These are phyloP conservation scores for Distichodus sexfasciatus DNA, from an alignment of 2,797 vertebrate species.

Conservation along the genomic window DNA sequence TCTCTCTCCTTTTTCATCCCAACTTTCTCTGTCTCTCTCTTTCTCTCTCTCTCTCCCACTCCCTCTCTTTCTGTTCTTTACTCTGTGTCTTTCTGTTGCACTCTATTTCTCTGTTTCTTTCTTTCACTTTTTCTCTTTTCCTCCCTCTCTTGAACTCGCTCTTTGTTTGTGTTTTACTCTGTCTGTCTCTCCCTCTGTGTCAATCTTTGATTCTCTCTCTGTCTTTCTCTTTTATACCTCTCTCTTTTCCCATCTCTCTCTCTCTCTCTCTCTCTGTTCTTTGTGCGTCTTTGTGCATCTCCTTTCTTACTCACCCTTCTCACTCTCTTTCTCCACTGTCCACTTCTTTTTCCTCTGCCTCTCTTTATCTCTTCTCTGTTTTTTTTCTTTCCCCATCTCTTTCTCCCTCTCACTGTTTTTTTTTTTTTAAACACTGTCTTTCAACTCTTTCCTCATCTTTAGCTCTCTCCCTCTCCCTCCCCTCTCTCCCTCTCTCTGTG, in stretches of 20 bases:
- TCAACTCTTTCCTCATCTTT: too few species aligned
- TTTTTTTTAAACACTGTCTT: too few species aligned
- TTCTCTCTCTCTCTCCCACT: not conserved
- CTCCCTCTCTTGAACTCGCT: too few species aligned
- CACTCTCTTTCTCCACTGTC: not conserved
- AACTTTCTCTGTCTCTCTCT: not conserved
- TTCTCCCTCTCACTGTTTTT: too few species aligned
- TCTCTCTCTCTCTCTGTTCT: too few species aligned
- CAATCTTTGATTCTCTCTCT: too few species aligned
- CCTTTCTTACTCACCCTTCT: not conserved
- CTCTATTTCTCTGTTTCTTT: conserved; percentile 34
- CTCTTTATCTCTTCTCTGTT: conserved; percentile 49
- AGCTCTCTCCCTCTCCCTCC: conserved; percentile 60
- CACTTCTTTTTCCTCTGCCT: conserved; percentile 18
- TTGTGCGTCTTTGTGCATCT: too few species aligned
- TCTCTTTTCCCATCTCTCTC: too few species aligned
- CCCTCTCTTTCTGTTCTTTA: conserved; percentile 23
- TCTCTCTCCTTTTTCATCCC: conserved; percentile 1
- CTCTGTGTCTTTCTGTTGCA: not conserved
- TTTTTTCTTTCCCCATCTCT: too few species aligned
- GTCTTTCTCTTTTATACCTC: too few species aligned
- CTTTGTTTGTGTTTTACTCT: too few species aligned
- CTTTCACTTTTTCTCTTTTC: not conserved
- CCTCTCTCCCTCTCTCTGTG: not conserved
- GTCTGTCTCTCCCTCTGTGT: too few species aligned